Conservation (phyloP, 2,113 vertebrate genomes). For the Tachycineta bicolor region DNA sequence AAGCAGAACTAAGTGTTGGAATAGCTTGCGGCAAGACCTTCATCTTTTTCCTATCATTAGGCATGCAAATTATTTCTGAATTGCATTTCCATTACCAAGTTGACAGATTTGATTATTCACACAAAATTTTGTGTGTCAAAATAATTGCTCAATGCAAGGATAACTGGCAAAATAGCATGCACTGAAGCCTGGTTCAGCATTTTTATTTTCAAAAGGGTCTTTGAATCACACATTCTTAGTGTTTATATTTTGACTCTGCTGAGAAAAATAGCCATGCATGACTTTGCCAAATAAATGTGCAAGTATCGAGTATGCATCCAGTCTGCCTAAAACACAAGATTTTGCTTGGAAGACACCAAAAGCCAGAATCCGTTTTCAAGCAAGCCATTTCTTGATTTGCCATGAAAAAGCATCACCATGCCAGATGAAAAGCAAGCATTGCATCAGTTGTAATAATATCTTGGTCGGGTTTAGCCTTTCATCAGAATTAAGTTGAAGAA, state of each 20-base stretch:
- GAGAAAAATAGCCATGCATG: not conserved
- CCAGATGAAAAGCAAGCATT: not conserved
- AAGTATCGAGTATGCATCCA: not conserved
- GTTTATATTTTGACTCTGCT: not conserved
- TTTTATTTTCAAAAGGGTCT: not conserved
- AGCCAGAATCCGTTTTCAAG: not conserved
- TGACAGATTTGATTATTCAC: conserved; percentile 58
- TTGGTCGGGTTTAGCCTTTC: not conserved
- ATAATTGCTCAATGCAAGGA: conserved; percentile 11
- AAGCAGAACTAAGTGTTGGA: conserved; percentile 24
- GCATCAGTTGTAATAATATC: not conserved
- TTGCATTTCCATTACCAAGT: not conserved
- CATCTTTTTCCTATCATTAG: not conserved
- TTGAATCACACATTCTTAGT: not conserved
- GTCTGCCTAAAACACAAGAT: not conserved
- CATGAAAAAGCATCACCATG: not conserved
- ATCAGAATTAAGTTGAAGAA: not conserved
- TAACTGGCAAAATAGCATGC: conserved; percentile 37
- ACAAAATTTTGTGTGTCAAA: conserved; percentile 28
- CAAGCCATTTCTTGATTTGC: conserved; percentile 14
- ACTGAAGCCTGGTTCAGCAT: not conserved
- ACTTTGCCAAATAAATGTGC: not conserved
- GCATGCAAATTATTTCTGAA: conserved; percentile 45
- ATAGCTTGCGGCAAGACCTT: conserved; percentile 24
- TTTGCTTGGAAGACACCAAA: not conserved